Base-by-base conservation (phyloP, 2,797 vertebrate genomes). In the Perodicticus potto region DNA sequence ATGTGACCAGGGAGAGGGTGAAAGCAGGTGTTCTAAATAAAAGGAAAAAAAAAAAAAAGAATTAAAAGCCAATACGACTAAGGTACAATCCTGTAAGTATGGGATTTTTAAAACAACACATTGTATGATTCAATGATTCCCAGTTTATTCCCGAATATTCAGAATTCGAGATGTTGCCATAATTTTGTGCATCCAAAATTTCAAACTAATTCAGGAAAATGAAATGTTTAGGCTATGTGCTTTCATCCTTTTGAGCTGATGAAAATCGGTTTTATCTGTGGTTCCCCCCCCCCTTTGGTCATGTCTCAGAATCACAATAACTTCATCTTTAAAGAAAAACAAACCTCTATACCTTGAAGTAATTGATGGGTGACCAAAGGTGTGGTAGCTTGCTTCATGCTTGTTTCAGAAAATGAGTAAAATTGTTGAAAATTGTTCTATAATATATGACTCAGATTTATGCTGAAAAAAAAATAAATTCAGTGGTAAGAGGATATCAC, bases 81-180 rank as follows among this genome's bases (percentile, higher is more conserved):
- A 94, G 1, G 0, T 0, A 27, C 86, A n/a, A 1, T 17, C 88
- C 0, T 96, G 6, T 57, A 87, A 63, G 32, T 91, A 53, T 37
- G 7, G 61, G 0, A 5, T 81, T 87, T 93, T 77, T 0, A 2
- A 49, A 11, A 25, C 61, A 86, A 76, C 29, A 2, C 3, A 25
- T 93, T 74, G 12, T 78, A 40, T 85, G 95, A 94, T 89, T 91
- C 29, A 53, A n/a, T n/a, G n/a, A n/a, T n/a, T n/a, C n/a, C n/a
- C 19, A 43, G 72, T 27, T 0, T 29, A 6, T 1, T 49, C 45
- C 45, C 12, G 12, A 49, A 20, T 2, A 90, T 89, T 86, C 49
- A 86, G 20, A 55, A 83, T 22, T 63, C 61, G 37, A 93, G 1
- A 32, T 89, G 1, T 13, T 29, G 57, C 4, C n/a, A 20, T 65